These are phyloP conservation scores for Clanis bilineata DNA, from an alignment of 2,888 invertebrate genomes.

Conservation along the genomic window DNA sequence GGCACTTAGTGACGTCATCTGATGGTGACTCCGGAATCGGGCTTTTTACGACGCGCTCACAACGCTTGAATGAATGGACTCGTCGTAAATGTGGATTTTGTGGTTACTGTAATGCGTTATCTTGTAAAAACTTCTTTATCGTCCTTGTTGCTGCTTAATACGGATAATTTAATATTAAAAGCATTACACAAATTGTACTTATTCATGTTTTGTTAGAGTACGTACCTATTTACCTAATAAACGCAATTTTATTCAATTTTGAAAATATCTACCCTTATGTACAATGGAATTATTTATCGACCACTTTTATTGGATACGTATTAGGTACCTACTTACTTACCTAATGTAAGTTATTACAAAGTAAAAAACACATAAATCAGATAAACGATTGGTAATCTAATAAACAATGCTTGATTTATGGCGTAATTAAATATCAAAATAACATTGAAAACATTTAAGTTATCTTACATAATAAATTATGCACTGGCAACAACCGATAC, in stretches of 20 bases:
- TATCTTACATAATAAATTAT: conserved; percentile 6
- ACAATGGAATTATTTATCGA: neutral
- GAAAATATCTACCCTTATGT: too few relatives aligned
- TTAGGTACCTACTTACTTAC: too few relatives aligned
- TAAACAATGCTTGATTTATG: neutral
- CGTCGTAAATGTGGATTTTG: conserved; percentile 65
- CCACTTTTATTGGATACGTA: too few relatives aligned
- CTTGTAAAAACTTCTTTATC: conserved; percentile 8
- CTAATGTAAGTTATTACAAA: neutral
- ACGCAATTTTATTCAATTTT: too few relatives aligned
- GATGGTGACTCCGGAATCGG: conserved; percentile 39
- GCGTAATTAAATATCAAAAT: conserved; percentile 4
- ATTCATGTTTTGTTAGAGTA: neutral
- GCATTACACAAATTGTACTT: neutral
- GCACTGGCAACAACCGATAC: conserved; percentile 8
- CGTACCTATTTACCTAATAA: too few relatives aligned
- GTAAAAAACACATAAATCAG: neutral
- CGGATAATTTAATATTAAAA: neutral
- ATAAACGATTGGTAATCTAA: neutral
- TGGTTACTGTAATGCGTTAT: conserved; percentile 32
- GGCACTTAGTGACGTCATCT: conserved; percentile 56
- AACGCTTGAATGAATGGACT: conserved; percentile 62
- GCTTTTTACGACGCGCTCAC: conserved; percentile 61
- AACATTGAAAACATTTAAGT: neutral
- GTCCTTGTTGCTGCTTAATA: neutral